Evolutionary conservation across 2,113 vertebrate genomes (phyloP), one percentile per base, ranked within the genome.

Genomic region (Sturnus vulgaris): DNA sequence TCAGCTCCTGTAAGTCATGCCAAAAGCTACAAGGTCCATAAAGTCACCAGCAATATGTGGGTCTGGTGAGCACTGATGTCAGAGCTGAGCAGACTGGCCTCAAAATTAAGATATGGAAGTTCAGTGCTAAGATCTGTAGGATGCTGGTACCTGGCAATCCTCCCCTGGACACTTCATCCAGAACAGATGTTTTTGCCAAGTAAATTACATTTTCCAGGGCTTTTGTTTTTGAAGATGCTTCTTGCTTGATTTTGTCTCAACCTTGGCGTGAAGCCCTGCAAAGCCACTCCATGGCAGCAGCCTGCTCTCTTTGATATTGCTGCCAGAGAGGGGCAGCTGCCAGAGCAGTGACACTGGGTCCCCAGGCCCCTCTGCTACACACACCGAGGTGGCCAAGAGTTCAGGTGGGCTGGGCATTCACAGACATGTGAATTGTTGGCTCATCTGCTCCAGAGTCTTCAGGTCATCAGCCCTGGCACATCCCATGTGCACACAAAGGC

Each of bases 261-360:
- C 49, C n/a, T 87, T 95, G 94, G 93, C 91, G 65, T 35, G 75
- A 86, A 66, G 71, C 84, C 81, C 82, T 91, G 78, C 59, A 64
- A 79, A 87, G 81, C 15, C 65, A 44, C 57, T 87, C 24, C 30
- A 75, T 60, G 80, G 81, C 82, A 95, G 81, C 96, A 89, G 66
- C 21, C 87, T 89, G 77, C 61, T 93, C 57, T 68, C 87, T 93
- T 91, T 94, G 83, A 89, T 86, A 42, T 1, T 12, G 44, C 57
- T 93, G 93, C 95, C 96, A 96, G 87, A 63, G 42, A 69, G 50
- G 56, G 13, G 84, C 81, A 92, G 69, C 87, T 96, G 95, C 56
- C 87, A 81, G 57, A 85, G 82, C 44, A 30, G n/a, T 33, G 24
- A 4, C 15, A 5, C 44, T 46, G 52, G 6, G 39, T 94, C 81